These are phyloP conservation scores for Lasius platythorax DNA, from an alignment of 2,888 invertebrate species.

Conservation along the genomic window DNA sequence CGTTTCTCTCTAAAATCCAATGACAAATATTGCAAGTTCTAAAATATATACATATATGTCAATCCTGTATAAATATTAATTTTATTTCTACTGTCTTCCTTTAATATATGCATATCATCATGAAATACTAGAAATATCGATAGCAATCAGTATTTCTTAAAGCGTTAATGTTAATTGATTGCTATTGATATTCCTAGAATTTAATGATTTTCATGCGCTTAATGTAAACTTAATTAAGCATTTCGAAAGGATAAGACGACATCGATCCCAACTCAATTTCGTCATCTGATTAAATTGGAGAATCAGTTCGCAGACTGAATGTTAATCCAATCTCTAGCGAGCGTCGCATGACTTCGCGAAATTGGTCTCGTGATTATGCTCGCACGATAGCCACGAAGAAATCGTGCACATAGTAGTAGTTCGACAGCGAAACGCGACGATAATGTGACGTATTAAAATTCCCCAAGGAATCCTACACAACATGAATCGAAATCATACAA, in stretches of 20 bases:
- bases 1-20: neutral
- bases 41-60: neutral
- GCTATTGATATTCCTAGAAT: neutral
- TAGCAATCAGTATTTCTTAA: neutral
- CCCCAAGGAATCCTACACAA: constrained; percentile 8
- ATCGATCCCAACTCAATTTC: neutral
- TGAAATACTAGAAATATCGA: neutral
- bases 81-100: neutral
- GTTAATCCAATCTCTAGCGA: constrained; percentile 15
- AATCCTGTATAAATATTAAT: neutral
- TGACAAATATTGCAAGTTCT: neutral
- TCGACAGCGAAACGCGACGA: constrained; percentile 7
- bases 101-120: neutral
- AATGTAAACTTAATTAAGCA: neutral
- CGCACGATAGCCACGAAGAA: constrained; percentile 15
- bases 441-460: constrained; percentile 44
- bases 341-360: constrained; percentile 23
- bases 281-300: neutral
- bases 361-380: constrained; percentile 11
- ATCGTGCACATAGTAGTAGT: constrained; percentile 5
- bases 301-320: neutral
- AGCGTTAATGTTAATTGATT: neutral
- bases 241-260: neutral
- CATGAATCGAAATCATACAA: constrained; percentile 12
- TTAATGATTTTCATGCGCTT: neutral